Evolutionary conservation across 2,888 invertebrate species (phyloP).

Genomic region (Phalera bucephala): DNA sequence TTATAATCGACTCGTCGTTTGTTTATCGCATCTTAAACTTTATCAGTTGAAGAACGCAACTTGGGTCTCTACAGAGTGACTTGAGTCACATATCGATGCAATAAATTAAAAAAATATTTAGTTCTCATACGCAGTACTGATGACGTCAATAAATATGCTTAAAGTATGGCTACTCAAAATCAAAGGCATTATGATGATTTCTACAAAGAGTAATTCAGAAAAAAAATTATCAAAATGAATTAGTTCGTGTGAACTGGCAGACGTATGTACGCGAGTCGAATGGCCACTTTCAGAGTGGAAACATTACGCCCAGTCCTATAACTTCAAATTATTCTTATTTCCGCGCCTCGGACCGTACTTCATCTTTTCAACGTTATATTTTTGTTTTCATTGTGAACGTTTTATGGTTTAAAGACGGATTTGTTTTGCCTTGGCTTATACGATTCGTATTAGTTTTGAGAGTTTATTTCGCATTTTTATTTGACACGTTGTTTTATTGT

Average conservation of each 20-base stretch:
- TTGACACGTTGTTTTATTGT: conserved; percentile 18
- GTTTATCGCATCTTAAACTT: conserved; percentile 8
- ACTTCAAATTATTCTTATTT: conserved; percentile 55
- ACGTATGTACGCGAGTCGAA: conserved; percentile 44
- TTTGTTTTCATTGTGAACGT: conserved; percentile 48
- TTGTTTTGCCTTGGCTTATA: conserved; percentile 39
- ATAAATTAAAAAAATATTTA: no score
- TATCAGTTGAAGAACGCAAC: no score
- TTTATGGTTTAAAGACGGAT: conserved; percentile 46
- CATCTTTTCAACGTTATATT: conserved; percentile 42
- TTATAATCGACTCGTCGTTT: conserved; percentile 18
- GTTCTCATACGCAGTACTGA: no score
- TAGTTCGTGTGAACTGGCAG: conserved; percentile 33
- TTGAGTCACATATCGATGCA: no score
- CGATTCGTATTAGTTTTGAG: conserved; percentile 29
- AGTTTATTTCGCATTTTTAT: conserved; percentile 21
- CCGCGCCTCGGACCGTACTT: conserved; percentile 46
- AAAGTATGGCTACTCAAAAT: no score
- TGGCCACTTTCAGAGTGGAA: conserved; percentile 47
- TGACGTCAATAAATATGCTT: no score
- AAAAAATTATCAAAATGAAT: conserved; percentile 16
- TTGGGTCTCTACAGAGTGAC: no score
- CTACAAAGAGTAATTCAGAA: neutral
- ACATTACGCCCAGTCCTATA: conserved; percentile 45
- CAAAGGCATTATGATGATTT: neutral